Evolutionary conservation across 2,113 vertebrate species (phyloP).

Genomic region (Eupsittula cactorum): DNA sequence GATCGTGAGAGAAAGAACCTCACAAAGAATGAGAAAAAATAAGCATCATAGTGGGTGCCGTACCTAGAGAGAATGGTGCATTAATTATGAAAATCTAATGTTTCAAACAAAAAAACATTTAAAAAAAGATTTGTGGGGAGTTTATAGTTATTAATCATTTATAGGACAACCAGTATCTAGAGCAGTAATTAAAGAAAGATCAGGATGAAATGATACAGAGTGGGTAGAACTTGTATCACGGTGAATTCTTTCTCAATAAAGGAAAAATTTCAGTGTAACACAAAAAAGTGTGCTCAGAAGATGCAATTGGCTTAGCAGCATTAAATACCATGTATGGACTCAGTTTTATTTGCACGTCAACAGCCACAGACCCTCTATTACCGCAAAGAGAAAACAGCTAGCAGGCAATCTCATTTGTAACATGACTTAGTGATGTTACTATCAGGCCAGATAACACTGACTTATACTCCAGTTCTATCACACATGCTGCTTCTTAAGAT

Average conservation of each 20-base stretch:
- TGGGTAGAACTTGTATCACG: not conserved
- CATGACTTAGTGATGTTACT: not conserved
- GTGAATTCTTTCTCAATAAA: not conserved
- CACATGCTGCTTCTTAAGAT: not conserved
- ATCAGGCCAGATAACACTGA: not conserved
- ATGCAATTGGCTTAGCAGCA: not conserved
- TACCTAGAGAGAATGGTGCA: not conserved
- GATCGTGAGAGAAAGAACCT: not conserved
- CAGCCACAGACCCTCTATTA: not conserved
- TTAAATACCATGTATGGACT: not conserved
- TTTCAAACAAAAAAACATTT: not conserved
- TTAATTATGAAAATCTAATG: not conserved
- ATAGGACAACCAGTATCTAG: not conserved
- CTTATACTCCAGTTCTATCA: not conserved
- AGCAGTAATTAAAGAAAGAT: not conserved
- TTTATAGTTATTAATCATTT: not conserved
- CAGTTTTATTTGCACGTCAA: not conserved
- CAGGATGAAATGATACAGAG: not conserved
- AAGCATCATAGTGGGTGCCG: not conserved
- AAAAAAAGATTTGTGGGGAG: not conserved
- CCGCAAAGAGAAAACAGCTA: not conserved
- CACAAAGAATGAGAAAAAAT: not conserved
- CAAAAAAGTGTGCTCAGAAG: not conserved
- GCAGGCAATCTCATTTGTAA: not conserved
- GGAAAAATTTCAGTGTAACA: not conserved